Evolutionary conservation across 2,113 vertebrate species (phyloP), one percentile per base, ranked within the genome.

Genomic region (Neoarius graeffei): DNA sequence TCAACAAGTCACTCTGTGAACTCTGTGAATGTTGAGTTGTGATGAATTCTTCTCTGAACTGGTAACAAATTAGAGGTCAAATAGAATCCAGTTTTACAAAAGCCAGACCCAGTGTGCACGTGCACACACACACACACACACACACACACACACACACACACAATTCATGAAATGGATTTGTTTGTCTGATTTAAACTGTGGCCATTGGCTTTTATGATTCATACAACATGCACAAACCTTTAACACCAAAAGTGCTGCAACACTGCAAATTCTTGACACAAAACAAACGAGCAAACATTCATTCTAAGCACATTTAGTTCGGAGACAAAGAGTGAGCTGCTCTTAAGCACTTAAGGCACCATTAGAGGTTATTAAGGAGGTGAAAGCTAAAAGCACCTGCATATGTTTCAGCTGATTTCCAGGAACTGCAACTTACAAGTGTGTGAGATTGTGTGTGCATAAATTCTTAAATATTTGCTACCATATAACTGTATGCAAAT

Each of bases 351-450:
- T 81, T 30, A 86, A 81, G 59, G 80, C 30, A 59, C 83, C 86
- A 88, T 84, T 89, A 86, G 50, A 86, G 57, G 52, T 64, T 66
- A 86, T 86, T 89, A 90, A 60, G 35, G 79, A 83, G 88, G 83
- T 87, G 69, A 67, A 88, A 74, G 76, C 85, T 86, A 86, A 90
- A 88, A 88, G 87, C 81, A 54, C 80, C 85, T 86, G 76, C 52
- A 48, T 56, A 82, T 88, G 60, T 86, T 83, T 86, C 86, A 57
- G 35, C 54, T 88, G 73, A 81, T 81, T 90, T 88, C 84, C 77
- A 77, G 85, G 89, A 90, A 90, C 71, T 86, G 64, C 27, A 86
- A 10, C 77, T 84, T 73, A 66, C 64, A 84, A 57, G 19, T 89
- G 81, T 83, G 14, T 64, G 85, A 67, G 88, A 83, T 48, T 62